These are phyloP conservation scores for Patagioenas fasciata DNA, from an alignment of 2,113 vertebrate species.

Conservation along the genomic window DNA sequence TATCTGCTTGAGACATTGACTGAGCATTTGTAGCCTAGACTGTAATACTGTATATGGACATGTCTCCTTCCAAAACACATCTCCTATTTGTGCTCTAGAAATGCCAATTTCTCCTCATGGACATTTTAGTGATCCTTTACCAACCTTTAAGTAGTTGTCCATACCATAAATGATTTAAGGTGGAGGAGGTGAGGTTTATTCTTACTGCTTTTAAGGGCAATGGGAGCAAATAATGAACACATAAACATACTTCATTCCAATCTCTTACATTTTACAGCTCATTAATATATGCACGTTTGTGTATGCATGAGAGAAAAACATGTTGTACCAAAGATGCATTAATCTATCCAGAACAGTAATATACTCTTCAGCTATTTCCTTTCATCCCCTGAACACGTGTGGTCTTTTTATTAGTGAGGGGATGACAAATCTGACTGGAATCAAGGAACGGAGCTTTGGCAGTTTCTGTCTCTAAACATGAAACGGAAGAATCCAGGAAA, in stretches of 20 bases:
- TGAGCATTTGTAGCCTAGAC: neutral
- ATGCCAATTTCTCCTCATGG: neutral
- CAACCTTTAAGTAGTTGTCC: neutral
- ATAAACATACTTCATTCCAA: neutral
- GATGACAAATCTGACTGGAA: neutral
- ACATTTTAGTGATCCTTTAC: too few relatives aligned
- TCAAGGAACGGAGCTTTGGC: neutral
- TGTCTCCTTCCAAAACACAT: neutral
- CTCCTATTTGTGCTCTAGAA: neutral
- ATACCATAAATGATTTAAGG: neutral
- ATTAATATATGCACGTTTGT: neutral
- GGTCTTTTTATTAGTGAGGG: neutral
- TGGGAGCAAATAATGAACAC: neutral
- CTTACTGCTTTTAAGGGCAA: neutral
- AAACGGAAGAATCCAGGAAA: neutral
- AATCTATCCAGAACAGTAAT: neutral
- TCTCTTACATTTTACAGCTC: neutral
- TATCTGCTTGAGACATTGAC: too few relatives aligned
- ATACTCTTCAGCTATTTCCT: neutral
- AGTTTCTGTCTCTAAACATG: neutral
- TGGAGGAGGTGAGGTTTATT: neutral
- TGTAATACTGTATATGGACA: neutral
- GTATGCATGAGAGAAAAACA: neutral
- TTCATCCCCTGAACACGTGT: neutral
- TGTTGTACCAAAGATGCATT: neutral